phyloP scores from a whole-genome alignment of 2,113 vertebrate genomes.

The Nannobrachium achirus region DNA sequence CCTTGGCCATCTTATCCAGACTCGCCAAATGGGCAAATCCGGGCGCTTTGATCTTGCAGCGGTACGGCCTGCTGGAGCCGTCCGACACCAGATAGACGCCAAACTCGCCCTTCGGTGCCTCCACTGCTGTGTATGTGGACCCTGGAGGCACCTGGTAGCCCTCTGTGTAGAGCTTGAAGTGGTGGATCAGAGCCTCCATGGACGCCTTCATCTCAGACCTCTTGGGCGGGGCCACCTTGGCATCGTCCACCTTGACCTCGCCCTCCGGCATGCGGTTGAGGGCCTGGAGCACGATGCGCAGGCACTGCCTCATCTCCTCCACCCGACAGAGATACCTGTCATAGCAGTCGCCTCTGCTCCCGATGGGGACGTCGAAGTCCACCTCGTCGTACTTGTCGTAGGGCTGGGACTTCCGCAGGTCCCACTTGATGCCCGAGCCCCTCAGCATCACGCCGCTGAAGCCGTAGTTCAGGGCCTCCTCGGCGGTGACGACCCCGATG shows the following conservation, averaged over 20 bases:
- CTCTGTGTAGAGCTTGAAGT: conserved; percentile 90
- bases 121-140: conserved; percentile 87
- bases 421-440: conserved; percentile 88
- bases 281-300: conserved; percentile 83
- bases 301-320: conserved; percentile 88
- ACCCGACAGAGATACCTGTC: conserved; percentile 87
- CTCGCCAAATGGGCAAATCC: conserved; percentile 87
- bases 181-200: conserved; percentile 90
- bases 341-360: conserved; percentile 83
- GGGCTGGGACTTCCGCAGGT: conserved; percentile 86
- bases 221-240: conserved; percentile 87
- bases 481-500: conserved; percentile 82
- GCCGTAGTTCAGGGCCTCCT: conserved; percentile 86
- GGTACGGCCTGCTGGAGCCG: conserved; percentile 85
- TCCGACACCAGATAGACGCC: conserved; percentile 85
- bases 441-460: conserved; percentile 90
- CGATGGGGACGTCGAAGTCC: conserved; percentile 86
- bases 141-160: conserved; percentile 89
- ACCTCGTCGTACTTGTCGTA: conserved; percentile 87
- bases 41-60: conserved; percentile 88
- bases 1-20: conserved; percentile 83
- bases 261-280: conserved; percentile 89
- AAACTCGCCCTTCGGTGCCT: conserved; percentile 89
- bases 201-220: conserved; percentile 88
- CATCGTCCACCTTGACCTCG: conserved; percentile 88